Base-by-base conservation (phyloP, 2,888 invertebrate species). In the Plusia festucae region DNA sequence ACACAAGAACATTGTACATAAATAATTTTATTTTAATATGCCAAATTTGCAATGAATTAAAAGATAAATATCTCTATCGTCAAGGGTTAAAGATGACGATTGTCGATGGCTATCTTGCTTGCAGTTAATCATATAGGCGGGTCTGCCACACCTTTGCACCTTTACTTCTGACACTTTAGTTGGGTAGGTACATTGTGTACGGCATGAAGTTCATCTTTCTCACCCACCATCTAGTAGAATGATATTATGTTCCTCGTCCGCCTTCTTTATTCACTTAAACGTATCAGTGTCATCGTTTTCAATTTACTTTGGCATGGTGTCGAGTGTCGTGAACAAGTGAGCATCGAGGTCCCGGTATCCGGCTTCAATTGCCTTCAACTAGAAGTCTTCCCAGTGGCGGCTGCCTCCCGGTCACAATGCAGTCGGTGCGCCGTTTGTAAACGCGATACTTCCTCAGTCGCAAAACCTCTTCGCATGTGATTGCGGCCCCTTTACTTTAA, bases 401-500 rank as follows among this genome's bases (percentile, higher is more conserved):
- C 65, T 71, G 70, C 32, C 66, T 54, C 58, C 82, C 81, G 82
- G 81, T 84, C 85, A 91, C 93, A 94, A 93, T 93, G 89, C 90
- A 89, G 90, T 90, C 95, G 95, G 95, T 88, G 85, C 87, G 80
- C 84, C 92, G 89, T 93, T 86, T 95, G 95, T 93, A 93, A 93
- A 95, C 88, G 93, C 90, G 95, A 95, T 95, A 95, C 95, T 95
- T 95, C 95, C 95, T 92, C 87, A 90, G 85, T 87, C 84, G 87
- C 88, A 85, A 86, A 91, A 89, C 88, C 88, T 88, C 86, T 91
- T 85, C 90, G 89, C 91, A 90, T 93, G 89, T 91, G 93, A 93
- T 92, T 93, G 92, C 90, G 93, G 93, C 90, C 88, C 90, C 90
- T 93, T 93, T 91, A 90, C 91, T 91, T 93, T 94, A 94, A 94